Percentiles rank a stretch among this genome's conserved stretches.
These are phyloP conservation scores for Caenorhabditis briggsae DNA, from an alignment of 1,140 invertebrate genomes.

Conservation along the genomic window DNA sequence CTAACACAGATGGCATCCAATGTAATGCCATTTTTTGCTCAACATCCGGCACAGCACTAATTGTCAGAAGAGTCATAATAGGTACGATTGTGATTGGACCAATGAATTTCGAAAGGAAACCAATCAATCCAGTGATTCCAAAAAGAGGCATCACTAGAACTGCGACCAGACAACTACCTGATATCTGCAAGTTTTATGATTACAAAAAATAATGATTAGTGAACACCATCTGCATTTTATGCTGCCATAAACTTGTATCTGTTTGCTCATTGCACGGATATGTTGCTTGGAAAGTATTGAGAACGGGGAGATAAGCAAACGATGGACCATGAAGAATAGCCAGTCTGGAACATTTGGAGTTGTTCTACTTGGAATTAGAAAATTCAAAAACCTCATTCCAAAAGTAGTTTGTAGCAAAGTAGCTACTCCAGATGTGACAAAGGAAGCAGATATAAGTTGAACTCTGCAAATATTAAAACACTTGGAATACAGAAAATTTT, in stretches of 20 bases:
- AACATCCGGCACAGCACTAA: conserved; percentile 71
- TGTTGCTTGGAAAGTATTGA: conserved; percentile 30
- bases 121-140: conserved; percentile 75
- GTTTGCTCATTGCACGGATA: conserved; percentile 3
- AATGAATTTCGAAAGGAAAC: conserved; percentile 76
- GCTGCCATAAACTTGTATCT: conserved; percentile 13
- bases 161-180: conserved; percentile 72
- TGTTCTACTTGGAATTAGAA: background rate
- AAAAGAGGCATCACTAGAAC: conserved; percentile 74
- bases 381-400: conserved; percentile 9
- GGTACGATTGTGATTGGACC: conserved; percentile 74
- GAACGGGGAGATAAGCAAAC: conserved; percentile 66
- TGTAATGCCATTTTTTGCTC: conserved; percentile 74
- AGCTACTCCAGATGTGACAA: conserved; percentile 64
- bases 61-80: conserved; percentile 71
- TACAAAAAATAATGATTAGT: background rate
- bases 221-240: background rate
- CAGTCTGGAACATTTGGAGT: conserved; percentile 34
- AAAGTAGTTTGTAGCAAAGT: conserved; percentile 63
- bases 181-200: conserved; percentile 65
- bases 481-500: too few relatives aligned
- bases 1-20: conserved; percentile 73
- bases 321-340: conserved; percentile 67
- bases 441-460: conserved; percentile 65
- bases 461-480: conserved; percentile 9